Conservation (phyloP, 1,140 invertebrate genomes). For the Neodiprion fabricii region DNA sequence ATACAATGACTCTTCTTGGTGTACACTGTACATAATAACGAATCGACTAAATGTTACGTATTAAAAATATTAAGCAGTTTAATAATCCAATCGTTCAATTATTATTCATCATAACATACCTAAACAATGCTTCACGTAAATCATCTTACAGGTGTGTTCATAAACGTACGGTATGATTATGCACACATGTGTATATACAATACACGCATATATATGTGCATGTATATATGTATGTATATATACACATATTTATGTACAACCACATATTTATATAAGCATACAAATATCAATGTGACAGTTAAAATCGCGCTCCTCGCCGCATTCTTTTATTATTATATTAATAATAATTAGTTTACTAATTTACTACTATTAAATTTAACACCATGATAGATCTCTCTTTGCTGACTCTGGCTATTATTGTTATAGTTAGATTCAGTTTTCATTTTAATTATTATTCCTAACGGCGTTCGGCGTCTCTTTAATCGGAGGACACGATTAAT, state of each 20-base stretch:
- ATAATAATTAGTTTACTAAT: conserved; percentile 31
- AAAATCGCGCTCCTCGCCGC: not conserved
- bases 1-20: not conserved
- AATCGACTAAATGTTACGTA: not conserved
- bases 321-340: conserved; percentile 8
- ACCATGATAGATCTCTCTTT: conserved; percentile 34
- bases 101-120: not conserved
- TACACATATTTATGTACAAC: too few species aligned
- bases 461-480: too few species aligned
- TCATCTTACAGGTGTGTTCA: too few species aligned
- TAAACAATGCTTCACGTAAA: too few species aligned
- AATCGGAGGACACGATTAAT: too few species aligned
- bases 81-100: not conserved
- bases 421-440: not conserved
- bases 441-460: too few species aligned
- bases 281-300: too few species aligned
- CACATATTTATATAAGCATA: too few species aligned
- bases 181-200: too few species aligned
- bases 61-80: not conserved
- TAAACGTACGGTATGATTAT: too few species aligned
- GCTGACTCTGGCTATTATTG: conserved; percentile 22
- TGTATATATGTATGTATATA: too few species aligned
- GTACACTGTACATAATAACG: not conserved
- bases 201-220: too few species aligned
- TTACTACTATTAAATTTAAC: conserved; percentile 26